Percentiles rank a stretch among this genome's conserved stretches.
phyloP scores from a whole-genome alignment of 2,113 vertebrate species.

The Crocuta crocuta region DNA sequence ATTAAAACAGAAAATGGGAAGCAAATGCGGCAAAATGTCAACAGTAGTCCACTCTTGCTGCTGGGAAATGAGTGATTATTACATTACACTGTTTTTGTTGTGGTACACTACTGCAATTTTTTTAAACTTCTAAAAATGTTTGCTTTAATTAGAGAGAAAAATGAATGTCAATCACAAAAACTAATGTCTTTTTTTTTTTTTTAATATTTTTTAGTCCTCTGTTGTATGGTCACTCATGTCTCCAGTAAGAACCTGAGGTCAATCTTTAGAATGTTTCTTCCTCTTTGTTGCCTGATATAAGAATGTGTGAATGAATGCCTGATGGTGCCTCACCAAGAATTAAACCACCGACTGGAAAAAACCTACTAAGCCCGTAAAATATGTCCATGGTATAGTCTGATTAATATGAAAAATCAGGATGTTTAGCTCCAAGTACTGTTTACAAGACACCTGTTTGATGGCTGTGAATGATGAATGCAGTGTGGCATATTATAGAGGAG shows the following conservation, averaged over 20 bases:
- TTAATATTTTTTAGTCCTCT: neutral
- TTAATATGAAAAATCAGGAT: slow-evolving; percentile 15
- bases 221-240: neutral
- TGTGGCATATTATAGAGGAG: neutral
- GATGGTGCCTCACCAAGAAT: neutral
- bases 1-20: neutral
- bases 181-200: neutral
- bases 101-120: neutral
- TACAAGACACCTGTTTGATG: neutral
- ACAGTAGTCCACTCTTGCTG: neutral
- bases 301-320: neutral
- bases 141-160: slow-evolving; percentile 1
- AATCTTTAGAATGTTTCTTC: neutral
- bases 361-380: neutral
- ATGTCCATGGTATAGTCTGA: neutral
- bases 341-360: neutral
- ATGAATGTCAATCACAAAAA: neutral
- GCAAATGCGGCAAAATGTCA: neutral
- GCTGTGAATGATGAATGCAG: neutral
- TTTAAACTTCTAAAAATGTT: slow-evolving; percentile 21
- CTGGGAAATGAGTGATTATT: neutral
- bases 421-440: neutral
- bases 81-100: neutral
- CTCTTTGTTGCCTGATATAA: neutral
- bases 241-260: neutral